Conservation (phyloP, 2,113 vertebrate genomes). For the Trematocara unimaculatum region DNA sequence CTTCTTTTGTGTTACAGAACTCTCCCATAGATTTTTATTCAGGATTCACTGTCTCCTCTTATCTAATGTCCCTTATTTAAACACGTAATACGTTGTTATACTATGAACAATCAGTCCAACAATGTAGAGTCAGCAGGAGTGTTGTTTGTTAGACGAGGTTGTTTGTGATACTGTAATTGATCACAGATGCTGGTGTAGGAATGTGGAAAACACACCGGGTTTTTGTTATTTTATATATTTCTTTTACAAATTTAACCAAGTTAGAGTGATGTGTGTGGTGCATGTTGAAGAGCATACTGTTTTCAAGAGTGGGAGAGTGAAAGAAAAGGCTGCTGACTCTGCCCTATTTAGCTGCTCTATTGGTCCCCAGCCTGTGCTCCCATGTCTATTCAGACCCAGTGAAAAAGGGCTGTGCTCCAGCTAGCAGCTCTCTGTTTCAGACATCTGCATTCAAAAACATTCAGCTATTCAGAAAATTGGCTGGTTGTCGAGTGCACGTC, state of each 20-base stretch:
- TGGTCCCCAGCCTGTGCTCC: conserved; percentile 29
- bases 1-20: not conserved
- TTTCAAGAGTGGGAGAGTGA: not conserved
- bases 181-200: not conserved
- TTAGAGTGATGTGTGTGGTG: not conserved
- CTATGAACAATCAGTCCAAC: not conserved
- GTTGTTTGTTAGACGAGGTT: not conserved
- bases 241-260: not conserved
- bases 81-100: not conserved
- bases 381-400: conserved; percentile 34
- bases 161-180: not conserved
- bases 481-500: conserved; percentile 24
- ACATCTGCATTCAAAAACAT: conserved; percentile 58
- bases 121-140: not conserved
- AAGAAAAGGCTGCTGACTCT: conserved; percentile 22
- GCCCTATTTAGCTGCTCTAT: conserved; percentile 31
- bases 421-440: conserved; percentile 31
- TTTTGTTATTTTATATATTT: not conserved
- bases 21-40: not conserved
- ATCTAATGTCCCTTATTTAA: not conserved
- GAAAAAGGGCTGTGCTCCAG: conserved; percentile 22
- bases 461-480: conserved; percentile 40
- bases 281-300: not conserved
- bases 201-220: not conserved
- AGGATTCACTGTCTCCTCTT: not conserved